Conservation (phyloP, 1,140 invertebrate genomes). For the Liolophura sinensis region DNA sequence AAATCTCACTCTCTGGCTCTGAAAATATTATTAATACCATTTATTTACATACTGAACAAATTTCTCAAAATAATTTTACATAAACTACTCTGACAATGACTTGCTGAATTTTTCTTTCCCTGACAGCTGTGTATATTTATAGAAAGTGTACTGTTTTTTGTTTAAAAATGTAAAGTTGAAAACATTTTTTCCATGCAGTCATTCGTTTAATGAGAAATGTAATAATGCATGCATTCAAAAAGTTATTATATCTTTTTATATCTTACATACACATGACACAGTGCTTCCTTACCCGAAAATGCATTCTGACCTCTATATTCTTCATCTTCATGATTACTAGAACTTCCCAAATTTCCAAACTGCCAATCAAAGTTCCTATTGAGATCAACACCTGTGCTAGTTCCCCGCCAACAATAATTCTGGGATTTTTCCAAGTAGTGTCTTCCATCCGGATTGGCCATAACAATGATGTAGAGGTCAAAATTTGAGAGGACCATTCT, state of each 20-base stretch:
- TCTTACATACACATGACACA: not conserved
- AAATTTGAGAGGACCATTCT: slow-evolving; percentile 32
- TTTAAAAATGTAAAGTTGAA: not conserved
- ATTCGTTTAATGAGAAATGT: not conserved
- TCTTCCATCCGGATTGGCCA: slow-evolving; percentile 54
- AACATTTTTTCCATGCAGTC: not conserved
- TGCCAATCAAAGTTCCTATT: slow-evolving; percentile 56
- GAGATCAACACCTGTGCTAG: slow-evolving; percentile 46
- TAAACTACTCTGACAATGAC: no score
- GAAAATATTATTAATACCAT: slow-evolving; percentile 16
- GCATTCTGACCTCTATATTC: slow-evolving; percentile 44
- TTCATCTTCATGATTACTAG: slow-evolving; percentile 41
- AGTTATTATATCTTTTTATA: not conserved
- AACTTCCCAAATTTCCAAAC: slow-evolving; percentile 49
- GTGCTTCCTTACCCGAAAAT: slow-evolving; percentile 45
- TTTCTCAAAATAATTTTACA: no score
- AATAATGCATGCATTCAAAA: not conserved
- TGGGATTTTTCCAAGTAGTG: slow-evolving; percentile 36
- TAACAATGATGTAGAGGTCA: slow-evolving; percentile 46
- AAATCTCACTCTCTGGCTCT: slow-evolving; percentile 47
- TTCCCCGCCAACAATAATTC: slow-evolving; percentile 55
- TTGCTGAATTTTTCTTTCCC: no score
- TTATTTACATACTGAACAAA: no score
- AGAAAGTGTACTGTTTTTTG: no score
- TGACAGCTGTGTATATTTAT: no score